A percentile compares a stretch with the other conserved stretches of the same genome.
phyloP scores from a whole-genome alignment of 64 coral and sea anemone species.

The Montipora cactus region DNA sequence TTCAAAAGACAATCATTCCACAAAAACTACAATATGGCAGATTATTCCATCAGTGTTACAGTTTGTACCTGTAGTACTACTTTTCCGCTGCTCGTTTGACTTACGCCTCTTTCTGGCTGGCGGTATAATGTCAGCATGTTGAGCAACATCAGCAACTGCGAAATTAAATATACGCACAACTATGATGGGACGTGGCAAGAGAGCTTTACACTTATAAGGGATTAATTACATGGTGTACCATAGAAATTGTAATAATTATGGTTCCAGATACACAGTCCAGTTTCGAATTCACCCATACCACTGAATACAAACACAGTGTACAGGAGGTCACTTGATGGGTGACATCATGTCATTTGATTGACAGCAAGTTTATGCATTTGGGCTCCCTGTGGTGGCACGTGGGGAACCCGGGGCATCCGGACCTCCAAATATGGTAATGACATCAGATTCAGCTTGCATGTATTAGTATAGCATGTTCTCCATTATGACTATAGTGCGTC shows the following conservation, averaged over 20 bases:
- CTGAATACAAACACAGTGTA: too few species aligned
- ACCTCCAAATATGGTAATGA: background rate
- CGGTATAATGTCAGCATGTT: background rate
- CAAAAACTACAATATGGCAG: too few species aligned
- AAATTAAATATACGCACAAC: constrained; percentile 10
- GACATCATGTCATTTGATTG: too few species aligned
- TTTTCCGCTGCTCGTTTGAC: background rate
- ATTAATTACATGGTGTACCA: constrained; percentile 5
- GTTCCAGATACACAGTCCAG: background rate
- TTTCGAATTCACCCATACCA: too few species aligned
- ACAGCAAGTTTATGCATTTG: too few species aligned
- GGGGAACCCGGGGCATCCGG: background rate
- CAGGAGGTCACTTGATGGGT: too few species aligned
- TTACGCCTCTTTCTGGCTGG: background rate
- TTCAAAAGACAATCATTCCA: too few species aligned
- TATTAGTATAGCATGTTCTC: background rate
- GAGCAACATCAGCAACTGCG: background rate
- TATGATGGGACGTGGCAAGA: background rate
- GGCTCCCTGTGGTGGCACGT: background rate
- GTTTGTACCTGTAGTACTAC: too few species aligned
- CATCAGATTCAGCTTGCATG: background rate
- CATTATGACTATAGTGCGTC: background rate
- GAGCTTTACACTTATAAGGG: background rate
- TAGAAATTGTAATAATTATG: constrained; percentile 15
- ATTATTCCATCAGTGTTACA: too few species aligned